phyloP scores from a whole-genome alignment of 2,888 invertebrate species.

The Osmoderma eremita region DNA sequence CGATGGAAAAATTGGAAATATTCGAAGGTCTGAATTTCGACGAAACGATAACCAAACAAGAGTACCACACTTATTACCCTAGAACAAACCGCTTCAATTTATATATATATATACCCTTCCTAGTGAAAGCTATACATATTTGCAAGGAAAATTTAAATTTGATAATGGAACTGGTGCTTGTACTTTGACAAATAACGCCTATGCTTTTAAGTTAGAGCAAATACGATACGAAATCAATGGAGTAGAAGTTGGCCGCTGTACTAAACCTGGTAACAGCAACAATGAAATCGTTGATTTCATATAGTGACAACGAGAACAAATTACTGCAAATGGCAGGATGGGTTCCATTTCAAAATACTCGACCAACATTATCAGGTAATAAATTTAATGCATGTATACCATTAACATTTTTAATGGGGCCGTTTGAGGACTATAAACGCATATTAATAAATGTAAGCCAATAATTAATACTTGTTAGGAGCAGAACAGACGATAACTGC shows the following conservation, averaged over 20 bases:
- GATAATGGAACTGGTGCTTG: slow-evolving; percentile 19
- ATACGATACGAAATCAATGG: slow-evolving; percentile 45
- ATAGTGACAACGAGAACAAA: slow-evolving; percentile 41
- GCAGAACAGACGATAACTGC: no score
- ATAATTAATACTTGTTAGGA: no score
- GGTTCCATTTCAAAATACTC: background rate
- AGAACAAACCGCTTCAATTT: slow-evolving; percentile 26
- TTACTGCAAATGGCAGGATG: background rate
- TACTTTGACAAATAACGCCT: slow-evolving; percentile 37
- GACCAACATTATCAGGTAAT: slow-evolving; percentile 3
- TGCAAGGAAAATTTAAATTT: slow-evolving; percentile 30
- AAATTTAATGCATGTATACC: slow-evolving; percentile 43
- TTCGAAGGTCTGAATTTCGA: slow-evolving; percentile 24
- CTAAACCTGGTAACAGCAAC: slow-evolving; percentile 34
- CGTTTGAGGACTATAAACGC: slow-evolving; percentile 57
- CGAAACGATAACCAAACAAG: slow-evolving; percentile 36
- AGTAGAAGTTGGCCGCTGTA: slow-evolving; percentile 40
- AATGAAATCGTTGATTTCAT: slow-evolving; percentile 38
- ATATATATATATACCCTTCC: slow-evolving; percentile 42
- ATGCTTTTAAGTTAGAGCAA: slow-evolving; percentile 43
- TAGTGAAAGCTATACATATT: slow-evolving; percentile 38
- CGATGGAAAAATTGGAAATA: slow-evolving; percentile 26
- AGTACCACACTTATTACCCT: slow-evolving; percentile 42
- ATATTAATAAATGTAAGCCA: no score
- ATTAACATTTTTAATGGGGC: slow-evolving; percentile 54